Evolutionary conservation across 1,140 invertebrate genomes (phyloP).

Genomic region (Vanessa tameamea): DNA sequence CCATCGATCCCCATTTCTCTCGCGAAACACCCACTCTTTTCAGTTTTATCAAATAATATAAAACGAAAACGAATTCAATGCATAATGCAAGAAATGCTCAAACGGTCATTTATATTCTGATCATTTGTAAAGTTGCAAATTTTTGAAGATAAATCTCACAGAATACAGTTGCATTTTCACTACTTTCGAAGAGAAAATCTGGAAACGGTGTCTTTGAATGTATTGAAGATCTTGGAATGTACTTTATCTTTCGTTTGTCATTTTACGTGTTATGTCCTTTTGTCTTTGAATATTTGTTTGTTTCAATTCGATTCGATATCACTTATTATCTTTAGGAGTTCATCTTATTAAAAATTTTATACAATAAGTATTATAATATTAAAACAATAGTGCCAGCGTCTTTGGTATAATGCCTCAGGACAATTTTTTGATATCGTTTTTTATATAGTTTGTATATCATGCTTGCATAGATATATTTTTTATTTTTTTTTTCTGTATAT

Average conservation of each 20-base stretch:
- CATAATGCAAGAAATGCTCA: conserved; percentile 9
- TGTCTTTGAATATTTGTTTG: background rate
- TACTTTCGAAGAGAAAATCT: conserved; percentile 9
- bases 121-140: conserved; percentile 15
- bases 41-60: background rate
- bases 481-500: no score
- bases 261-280: background rate
- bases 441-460: no score
- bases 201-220: background rate
- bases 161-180: conserved; percentile 13
- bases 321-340: no score
- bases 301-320: no score
- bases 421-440: no score
- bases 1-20: background rate
- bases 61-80: conserved; percentile 12
- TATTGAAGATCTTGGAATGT: background rate
- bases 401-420: no score
- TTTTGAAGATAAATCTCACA: conserved; percentile 12
- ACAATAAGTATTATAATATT: no score
- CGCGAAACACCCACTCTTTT: background rate
- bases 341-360: no score
- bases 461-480: no score
- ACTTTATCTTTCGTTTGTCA: background rate
- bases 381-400: no score
- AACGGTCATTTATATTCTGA: conserved; percentile 11